Percentiles rank a stretch among this genome's conserved stretches.
Evolutionary conservation across 2,113 vertebrate genomes (phyloP).

Genomic region (Alligator sinensis): DNA sequence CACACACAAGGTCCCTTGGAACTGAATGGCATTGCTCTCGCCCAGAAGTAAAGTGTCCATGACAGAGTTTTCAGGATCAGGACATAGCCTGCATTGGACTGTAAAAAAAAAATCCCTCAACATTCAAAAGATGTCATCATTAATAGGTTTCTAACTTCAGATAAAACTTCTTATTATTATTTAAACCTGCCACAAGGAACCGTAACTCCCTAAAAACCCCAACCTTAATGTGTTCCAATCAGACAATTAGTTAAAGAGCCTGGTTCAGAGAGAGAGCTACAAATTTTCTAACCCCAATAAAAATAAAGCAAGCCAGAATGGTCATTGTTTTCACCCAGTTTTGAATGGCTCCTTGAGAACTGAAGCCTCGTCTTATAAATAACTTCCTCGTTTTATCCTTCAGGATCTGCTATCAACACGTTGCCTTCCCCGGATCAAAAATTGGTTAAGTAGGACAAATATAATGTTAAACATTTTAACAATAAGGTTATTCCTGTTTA

Average conservation of each 20-base stretch:
- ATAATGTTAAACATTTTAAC: constrained; percentile 59
- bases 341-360: constrained; percentile 19
- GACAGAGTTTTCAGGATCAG: background rate
- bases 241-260: constrained; percentile 23
- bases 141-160: constrained; percentile 22
- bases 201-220: constrained; percentile 43
- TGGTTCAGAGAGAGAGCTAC: constrained; percentile 41
- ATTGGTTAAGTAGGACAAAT: constrained; percentile 66
- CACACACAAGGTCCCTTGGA: background rate
- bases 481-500: constrained; percentile 60
- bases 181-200: background rate
- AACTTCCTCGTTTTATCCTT: background rate
- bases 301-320: background rate
- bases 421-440: background rate
- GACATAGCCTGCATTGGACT: background rate
- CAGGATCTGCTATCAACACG: rapidly evolving
- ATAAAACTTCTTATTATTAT: constrained; percentile 8
- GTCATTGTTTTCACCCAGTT: background rate
- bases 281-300: constrained; percentile 36
- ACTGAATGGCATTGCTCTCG: background rate
- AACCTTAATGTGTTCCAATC: constrained; percentile 64
- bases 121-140: constrained; percentile 7
- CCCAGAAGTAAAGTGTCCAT: background rate
- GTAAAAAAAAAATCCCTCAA: background rate
- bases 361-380: background rate